phyloP scores from a whole-genome alignment of 2,113 vertebrate genomes.

The Tonatia bakeri region DNA sequence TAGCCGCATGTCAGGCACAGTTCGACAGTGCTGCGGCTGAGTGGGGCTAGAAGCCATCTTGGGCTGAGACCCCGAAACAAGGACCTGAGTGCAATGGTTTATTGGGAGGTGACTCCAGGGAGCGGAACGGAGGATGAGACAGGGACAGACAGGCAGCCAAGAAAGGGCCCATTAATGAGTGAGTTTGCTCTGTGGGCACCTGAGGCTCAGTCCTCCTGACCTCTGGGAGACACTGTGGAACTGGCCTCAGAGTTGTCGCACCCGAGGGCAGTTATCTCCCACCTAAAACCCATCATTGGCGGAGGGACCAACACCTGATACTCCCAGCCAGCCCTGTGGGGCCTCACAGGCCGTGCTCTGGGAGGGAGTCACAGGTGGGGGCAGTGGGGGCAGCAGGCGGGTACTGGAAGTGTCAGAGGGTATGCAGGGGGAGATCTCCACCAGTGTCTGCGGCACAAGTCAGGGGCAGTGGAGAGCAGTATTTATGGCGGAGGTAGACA shows the following conservation, averaged over 20 bases:
- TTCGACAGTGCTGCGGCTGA: neutral
- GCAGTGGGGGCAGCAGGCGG: no score
- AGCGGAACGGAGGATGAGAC: neutral
- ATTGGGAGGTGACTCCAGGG: neutral
- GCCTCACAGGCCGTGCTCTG: neutral
- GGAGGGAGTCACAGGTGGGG: neutral
- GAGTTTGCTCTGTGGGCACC: no score
- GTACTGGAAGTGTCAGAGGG: neutral
- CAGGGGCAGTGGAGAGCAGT: neutral
- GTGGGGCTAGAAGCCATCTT: neutral
- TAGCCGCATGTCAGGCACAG: neutral
- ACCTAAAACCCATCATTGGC: neutral
- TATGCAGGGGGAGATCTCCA: neutral
- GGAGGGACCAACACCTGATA: neutral
- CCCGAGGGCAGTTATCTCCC: neutral
- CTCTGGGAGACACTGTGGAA: neutral
- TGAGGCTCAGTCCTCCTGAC: neutral
- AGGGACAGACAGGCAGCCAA: neutral
- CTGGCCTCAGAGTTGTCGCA: neutral
- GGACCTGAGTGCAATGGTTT: neutral
- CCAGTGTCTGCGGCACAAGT: neutral
- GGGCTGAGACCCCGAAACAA: neutral
- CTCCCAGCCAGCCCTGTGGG: neutral
- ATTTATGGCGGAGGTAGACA: neutral
- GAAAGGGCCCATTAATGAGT: neutral